Percentiles rank a stretch among this genome's conserved stretches.
phyloP scores from a whole-genome alignment of 1,140 invertebrate genomes.

The Cyrtorhinus lividipennis region DNA sequence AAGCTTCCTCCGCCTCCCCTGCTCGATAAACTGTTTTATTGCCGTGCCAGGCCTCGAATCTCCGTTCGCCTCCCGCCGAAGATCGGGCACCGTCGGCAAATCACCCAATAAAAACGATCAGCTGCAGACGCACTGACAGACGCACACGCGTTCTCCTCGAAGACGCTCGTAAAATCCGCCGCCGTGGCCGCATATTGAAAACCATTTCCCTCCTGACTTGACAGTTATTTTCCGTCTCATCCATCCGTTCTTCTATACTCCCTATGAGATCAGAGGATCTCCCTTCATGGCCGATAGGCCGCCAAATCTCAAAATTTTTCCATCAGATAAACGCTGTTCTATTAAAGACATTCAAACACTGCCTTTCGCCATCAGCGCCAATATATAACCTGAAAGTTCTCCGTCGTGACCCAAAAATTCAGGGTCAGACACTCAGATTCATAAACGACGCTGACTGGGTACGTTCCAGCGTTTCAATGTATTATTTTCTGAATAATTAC shows the following conservation, averaged over 20 bases:
- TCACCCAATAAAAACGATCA: conserved; percentile 16
- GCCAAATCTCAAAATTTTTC: no score
- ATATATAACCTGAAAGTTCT: no score
- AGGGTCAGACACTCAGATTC: no score
- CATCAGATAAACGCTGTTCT: no score
- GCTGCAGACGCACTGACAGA: background rate
- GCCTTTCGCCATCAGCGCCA: no score
- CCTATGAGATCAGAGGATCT: no score
- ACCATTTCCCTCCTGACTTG: background rate
- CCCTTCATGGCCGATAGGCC: no score
- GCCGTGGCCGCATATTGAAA: conserved; percentile 1
- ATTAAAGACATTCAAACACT: no score
- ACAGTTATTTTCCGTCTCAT: background rate
- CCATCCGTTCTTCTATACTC: background rate
- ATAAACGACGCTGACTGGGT: no score
- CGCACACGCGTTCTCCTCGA: background rate
- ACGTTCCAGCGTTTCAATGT: no score
- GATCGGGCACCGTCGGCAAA: background rate
- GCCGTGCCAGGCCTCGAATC: conserved; percentile 9
- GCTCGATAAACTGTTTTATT: conserved; percentile 19
- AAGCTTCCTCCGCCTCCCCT: conserved; percentile 10
- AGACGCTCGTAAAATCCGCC: background rate
- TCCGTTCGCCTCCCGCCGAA: background rate
- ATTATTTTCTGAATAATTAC: no score
- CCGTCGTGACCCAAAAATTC: no score